A percentile compares a stretch with the other conserved stretches of the same genome.
Conservation (phyloP, 1,140 invertebrate species). For the Lasioglossum baleicum region DNA sequence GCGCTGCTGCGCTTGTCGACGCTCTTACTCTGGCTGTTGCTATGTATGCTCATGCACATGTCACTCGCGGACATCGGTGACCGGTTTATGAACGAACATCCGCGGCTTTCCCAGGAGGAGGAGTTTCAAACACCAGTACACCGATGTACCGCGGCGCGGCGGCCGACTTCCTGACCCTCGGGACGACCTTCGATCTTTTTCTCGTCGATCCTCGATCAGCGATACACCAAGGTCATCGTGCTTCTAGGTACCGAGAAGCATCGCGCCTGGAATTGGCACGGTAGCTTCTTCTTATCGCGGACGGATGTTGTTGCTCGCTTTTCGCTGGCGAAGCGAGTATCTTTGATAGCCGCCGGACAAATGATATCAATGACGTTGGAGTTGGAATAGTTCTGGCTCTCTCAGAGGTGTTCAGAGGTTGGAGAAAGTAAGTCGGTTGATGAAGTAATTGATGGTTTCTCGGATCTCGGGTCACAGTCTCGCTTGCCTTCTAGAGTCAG, state of each 20-base stretch:
- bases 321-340: neutral
- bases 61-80: neutral
- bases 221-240: constrained; percentile 11
- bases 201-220: constrained; percentile 9
- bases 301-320: neutral
- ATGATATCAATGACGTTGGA: no score
- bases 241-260: constrained; percentile 29
- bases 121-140: no score
- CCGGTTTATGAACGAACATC: neutral
- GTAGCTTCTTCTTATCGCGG: constrained; percentile 36
- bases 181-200: constrained; percentile 12
- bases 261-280: constrained; percentile 32
- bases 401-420: no score
- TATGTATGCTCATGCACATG: no score
- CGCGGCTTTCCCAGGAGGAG: no score
- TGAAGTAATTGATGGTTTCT: no score
- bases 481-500: no score
- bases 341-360: neutral
- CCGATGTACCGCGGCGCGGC: neutral
- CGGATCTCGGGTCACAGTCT: no score
- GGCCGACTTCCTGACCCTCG: constrained; percentile 19
- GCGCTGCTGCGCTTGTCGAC: neutral
- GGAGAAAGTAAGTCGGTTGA: no score
- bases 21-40: neutral
- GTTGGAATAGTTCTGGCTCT: no score